phyloP scores from a whole-genome alignment of 2,888 invertebrate genomes.

The Dioctria rufipes region DNA sequence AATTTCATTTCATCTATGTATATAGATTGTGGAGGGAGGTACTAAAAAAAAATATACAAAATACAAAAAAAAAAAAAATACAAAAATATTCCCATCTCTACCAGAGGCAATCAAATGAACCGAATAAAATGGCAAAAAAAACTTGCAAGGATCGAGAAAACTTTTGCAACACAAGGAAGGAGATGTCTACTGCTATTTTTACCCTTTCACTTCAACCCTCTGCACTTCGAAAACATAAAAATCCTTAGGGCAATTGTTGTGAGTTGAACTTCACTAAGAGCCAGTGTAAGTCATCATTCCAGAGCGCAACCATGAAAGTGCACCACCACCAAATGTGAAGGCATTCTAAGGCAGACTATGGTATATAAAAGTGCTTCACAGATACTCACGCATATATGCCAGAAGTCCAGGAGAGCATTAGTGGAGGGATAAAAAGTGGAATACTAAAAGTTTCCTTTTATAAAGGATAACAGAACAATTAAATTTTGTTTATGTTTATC shows the following conservation, averaged over 20 bases:
- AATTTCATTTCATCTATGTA: too few species aligned
- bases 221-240: constrained; percentile 31
- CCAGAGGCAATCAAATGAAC: too few species aligned
- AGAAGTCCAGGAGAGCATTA: neutral
- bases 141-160: too few species aligned
- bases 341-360: neutral
- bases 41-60: too few species aligned
- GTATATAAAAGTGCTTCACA: neutral
- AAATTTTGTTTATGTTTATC: constrained; percentile 45
- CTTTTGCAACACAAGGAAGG: neutral
- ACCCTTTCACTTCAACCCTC: constrained; percentile 15
- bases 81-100: too few species aligned
- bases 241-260: constrained; percentile 32
- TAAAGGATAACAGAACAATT: constrained; percentile 47
- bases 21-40: too few species aligned
- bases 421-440: constrained; percentile 4
- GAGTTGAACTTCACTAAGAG: constrained; percentile 31
- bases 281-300: constrained; percentile 6
- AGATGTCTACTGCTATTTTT: constrained; percentile 23
- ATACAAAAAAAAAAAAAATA: too few species aligned
- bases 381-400: too few species aligned
- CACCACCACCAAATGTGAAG: constrained; percentile 9
- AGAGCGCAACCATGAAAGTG: constrained; percentile 2
- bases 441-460: constrained; percentile 31
- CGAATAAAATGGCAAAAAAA: too few species aligned